A percentile compares a stretch with the other conserved stretches of the same genome.
Conservation (phyloP, 1,140 invertebrate species). For the Drosophila kohkoa region DNA sequence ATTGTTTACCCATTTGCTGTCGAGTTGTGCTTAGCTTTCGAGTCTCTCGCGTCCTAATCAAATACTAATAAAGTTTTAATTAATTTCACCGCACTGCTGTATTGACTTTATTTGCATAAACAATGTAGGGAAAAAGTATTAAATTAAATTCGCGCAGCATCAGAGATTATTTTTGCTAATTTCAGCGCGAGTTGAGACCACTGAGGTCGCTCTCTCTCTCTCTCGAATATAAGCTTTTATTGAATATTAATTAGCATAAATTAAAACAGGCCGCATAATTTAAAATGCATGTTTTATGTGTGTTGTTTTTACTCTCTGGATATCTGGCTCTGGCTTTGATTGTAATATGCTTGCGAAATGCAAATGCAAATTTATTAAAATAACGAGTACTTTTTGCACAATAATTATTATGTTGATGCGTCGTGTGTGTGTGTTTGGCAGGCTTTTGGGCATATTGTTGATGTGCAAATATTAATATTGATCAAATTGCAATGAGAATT, state of each 20-base stretch:
- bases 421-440: constrained; percentile 29
- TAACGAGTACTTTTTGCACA: constrained; percentile 38
- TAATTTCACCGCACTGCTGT: constrained; percentile 61
- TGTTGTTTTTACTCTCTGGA: not conserved
- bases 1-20: not conserved
- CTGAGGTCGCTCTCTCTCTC: constrained; percentile 34
- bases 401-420: constrained; percentile 33
- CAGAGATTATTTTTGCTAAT: constrained; percentile 60
- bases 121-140: not conserved
- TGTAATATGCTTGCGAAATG: constrained; percentile 7
- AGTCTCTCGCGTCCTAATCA: not conserved
- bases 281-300: constrained; percentile 20
- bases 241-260: constrained; percentile 80
- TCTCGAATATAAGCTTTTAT: constrained; percentile 59
- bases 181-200: constrained; percentile 10
- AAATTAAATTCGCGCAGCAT: constrained; percentile 53
- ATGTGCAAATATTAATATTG: constrained; percentile 64
- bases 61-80: constrained; percentile 62
- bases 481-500: constrained; percentile 54
- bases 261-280: constrained; percentile 63
- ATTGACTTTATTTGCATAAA: constrained; percentile 40
- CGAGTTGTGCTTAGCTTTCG: not conserved
- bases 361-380: constrained; percentile 27
- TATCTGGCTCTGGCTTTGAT: not conserved
- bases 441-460: constrained; percentile 54